Conservation (phyloP, 2,888 invertebrate species). For the Ichneumon xanthorius region DNA sequence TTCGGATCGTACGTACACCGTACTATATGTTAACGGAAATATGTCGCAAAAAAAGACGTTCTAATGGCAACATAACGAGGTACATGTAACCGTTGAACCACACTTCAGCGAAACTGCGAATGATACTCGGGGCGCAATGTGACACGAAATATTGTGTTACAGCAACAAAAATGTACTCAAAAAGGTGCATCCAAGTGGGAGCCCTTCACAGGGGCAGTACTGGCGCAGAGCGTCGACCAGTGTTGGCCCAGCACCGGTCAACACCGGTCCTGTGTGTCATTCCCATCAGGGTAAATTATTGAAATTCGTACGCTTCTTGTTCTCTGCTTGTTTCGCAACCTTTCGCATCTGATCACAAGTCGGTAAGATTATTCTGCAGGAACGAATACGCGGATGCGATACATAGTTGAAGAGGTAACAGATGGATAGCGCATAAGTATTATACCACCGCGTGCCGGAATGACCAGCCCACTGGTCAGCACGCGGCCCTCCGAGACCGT, state of each 20-base stretch:
- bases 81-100: not conserved
- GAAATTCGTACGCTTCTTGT: not conserved
- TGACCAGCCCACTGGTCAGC: constrained; percentile 50
- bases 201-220: too few relatives aligned
- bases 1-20: not conserved
- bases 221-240: too few relatives aligned
- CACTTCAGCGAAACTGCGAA: not conserved
- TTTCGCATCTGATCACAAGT: not conserved
- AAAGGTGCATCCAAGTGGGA: not conserved
- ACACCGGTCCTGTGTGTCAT: too few relatives aligned
- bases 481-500: constrained; percentile 41
- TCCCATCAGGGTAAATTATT: too few relatives aligned
- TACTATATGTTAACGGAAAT: not conserved
- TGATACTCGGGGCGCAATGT: not conserved
- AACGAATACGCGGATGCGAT: not conserved
- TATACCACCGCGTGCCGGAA: constrained; percentile 11
- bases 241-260: too few relatives aligned
- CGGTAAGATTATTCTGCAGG: not conserved
- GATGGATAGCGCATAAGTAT: constrained; percentile 27
- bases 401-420: not conserved
- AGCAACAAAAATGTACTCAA: not conserved
- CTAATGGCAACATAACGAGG: constrained; percentile 3
- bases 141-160: not conserved
- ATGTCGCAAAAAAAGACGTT: not conserved
- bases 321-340: not conserved